Conservation (phyloP, 2,113 vertebrate species). For the Capreolus pygargus region DNA sequence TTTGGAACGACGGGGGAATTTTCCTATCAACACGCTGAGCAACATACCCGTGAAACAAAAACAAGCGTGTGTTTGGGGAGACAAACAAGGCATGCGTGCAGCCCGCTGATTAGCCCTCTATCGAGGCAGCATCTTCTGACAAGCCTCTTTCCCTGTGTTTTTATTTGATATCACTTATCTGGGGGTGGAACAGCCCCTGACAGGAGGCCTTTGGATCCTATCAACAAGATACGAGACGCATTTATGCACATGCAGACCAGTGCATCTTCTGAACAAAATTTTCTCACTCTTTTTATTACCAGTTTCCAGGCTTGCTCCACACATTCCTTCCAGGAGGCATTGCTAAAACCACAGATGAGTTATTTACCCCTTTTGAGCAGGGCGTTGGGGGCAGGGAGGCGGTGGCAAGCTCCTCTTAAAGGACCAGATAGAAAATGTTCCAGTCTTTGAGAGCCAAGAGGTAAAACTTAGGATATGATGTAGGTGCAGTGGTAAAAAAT, state of each 20-base stretch:
- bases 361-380: neutral
- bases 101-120: neutral
- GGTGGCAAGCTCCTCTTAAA: neutral
- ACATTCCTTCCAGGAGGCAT: neutral
- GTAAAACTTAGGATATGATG: neutral
- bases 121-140: neutral
- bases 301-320: neutral
- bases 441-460: neutral
- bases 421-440: neutral
- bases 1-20: conserved; percentile 5
- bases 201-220: neutral
- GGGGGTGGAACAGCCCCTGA: neutral
- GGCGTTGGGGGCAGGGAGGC: neutral
- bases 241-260: neutral
- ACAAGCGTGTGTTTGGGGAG: neutral
- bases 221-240: neutral
- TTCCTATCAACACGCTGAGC: neutral
- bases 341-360: neutral
- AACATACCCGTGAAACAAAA: neutral
- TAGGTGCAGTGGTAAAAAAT: neutral
- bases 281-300: neutral
- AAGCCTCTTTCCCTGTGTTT: neutral
- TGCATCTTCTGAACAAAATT: neutral
- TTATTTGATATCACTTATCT: neutral
- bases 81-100: neutral